Evolutionary conservation across 2,888 invertebrate species (phyloP).

Genomic region (Byasa hedistus): DNA sequence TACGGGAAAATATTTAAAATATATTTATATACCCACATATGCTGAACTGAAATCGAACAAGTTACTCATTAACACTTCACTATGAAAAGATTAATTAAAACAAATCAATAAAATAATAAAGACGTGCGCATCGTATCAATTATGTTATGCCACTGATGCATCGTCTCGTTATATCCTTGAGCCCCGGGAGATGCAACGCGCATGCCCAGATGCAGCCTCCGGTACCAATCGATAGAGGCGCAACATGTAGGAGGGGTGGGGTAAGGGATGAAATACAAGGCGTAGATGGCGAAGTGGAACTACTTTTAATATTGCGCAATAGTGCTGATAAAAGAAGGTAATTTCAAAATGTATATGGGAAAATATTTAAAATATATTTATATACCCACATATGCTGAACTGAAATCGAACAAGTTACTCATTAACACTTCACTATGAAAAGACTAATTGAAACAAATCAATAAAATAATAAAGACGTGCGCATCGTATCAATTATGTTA

Average conservation of each 20-base stretch:
- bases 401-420: no score
- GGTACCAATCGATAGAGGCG: conserved; percentile 1
- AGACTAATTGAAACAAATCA: not conserved
- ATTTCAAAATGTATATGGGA: no score
- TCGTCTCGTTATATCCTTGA: not conserved
- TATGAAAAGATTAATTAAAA: not conserved
- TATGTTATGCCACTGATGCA: not conserved
- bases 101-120: not conserved
- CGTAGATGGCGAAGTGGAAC: not conserved
- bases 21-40: no score
- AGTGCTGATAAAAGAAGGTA: no score
- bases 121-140: not conserved
- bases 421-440: no score
- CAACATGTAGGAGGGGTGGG: not conserved
- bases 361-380: no score
- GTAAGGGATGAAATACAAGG: not conserved
- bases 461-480: not conserved
- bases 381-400: no score
- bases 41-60: no score
- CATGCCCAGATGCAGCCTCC: conserved; percentile 31
- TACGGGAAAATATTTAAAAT: no score
- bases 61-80: not conserved
- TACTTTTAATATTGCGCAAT: not conserved
- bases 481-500: not conserved
- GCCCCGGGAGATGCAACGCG: conserved; percentile 31